phyloP scores from a whole-genome alignment of 2,113 vertebrate species.

The Caracal caracal region DNA sequence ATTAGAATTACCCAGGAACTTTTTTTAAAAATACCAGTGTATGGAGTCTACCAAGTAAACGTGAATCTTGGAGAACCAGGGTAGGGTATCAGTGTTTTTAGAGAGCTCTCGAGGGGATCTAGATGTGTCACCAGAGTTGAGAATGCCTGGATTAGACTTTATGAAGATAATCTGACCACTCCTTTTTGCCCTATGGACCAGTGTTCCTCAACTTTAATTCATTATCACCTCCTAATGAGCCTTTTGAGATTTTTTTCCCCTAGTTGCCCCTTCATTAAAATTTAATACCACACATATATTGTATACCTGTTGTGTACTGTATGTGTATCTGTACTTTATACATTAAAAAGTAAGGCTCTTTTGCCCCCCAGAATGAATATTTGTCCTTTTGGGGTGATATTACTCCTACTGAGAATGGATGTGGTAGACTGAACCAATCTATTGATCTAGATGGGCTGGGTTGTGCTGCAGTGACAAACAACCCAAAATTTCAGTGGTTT shows the following conservation, averaged over 20 bases:
- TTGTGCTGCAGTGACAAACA: neutral
- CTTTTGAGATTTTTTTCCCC: neutral
- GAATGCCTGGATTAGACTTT: neutral
- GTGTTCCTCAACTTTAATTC: neutral
- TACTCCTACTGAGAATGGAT: neutral
- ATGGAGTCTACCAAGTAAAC: constrained; percentile 4
- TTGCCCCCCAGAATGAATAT: neutral
- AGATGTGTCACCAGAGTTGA: neutral
- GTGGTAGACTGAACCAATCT: neutral
- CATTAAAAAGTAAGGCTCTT: neutral
- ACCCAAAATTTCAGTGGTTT: neutral
- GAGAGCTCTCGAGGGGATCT: neutral
- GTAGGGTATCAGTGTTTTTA: neutral
- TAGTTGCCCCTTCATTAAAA: neutral
- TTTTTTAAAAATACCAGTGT: neutral
- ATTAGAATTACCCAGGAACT: neutral
- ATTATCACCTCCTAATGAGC: neutral
- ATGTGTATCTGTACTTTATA: neutral
- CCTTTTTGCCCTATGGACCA: neutral
- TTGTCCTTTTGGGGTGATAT: neutral
- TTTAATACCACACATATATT: neutral
- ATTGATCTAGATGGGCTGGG: neutral
- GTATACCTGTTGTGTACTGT: neutral
- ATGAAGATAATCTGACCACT: neutral
- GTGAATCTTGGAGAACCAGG: neutral